Evolutionary conservation across 1,140 invertebrate species (phyloP).

Genomic region (Lasioglossum baleicum): DNA sequence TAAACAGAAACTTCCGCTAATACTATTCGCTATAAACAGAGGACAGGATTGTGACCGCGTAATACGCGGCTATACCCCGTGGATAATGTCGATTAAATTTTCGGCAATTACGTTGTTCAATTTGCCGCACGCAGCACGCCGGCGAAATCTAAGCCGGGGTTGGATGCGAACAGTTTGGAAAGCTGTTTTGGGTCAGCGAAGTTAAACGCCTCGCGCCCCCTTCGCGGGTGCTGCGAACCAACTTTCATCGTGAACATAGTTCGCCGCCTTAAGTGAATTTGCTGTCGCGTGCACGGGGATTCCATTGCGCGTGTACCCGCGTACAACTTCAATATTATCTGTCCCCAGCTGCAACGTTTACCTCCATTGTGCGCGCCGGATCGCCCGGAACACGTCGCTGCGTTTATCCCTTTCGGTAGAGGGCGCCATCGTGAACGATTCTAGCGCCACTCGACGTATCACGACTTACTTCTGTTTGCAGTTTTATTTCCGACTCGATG

Average conservation of each 20-base stretch:
- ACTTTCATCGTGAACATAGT: conserved; percentile 32
- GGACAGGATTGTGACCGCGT: not conserved
- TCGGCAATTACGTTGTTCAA: conserved; percentile 40
- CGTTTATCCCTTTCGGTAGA: conserved; percentile 24
- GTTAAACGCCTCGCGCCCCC: conserved; percentile 26
- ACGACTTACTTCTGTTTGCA: too few relatives aligned
- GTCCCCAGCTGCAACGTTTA: not conserved
- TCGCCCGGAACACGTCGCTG: too few relatives aligned
- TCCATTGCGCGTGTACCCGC: not conserved
- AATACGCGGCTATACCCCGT: not conserved
- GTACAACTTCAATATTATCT: conserved; percentile 33
- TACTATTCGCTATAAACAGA: conserved; percentile 12
- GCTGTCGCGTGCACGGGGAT: conserved; percentile 17
- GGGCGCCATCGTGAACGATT: too few relatives aligned
- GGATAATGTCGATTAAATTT: conserved; percentile 37
- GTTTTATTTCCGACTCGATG: too few relatives aligned
- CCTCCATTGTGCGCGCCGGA: too few relatives aligned
- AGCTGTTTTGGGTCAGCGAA: conserved; percentile 36
- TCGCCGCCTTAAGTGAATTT: conserved; percentile 42
- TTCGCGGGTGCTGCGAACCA: not conserved
- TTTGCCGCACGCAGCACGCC: conserved; percentile 13
- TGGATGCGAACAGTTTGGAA: conserved; percentile 21
- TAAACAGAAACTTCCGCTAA: conserved; percentile 25
- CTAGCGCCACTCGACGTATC: too few relatives aligned
- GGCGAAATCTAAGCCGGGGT: too few relatives aligned